A percentile compares a stretch with the other conserved stretches of the same genome.
Evolutionary conservation across 2,797 vertebrate genomes (phyloP).

Genomic region (Limosa lapponica): DNA sequence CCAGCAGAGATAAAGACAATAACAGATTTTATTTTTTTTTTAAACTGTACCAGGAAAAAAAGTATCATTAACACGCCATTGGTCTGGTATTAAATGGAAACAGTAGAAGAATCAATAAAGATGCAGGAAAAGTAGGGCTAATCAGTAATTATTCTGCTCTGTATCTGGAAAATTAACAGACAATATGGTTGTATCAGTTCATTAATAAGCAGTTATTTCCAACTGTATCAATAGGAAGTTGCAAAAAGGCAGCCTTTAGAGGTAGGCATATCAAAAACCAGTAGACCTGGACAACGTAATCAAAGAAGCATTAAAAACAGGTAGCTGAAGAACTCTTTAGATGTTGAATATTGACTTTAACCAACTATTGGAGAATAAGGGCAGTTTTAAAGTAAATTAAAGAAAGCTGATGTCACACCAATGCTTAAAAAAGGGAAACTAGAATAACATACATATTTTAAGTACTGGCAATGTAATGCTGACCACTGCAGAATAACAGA

Average conservation of each 20-base stretch:
- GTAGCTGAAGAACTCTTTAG: neutral
- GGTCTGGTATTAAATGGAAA: neutral
- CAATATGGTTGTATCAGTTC: neutral
- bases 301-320: neutral
- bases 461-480: neutral
- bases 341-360: neutral
- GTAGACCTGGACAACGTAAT: neutral
- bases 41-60: neutral
- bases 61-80: neutral
- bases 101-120: neutral
- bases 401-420: neutral
- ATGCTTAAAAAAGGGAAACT: neutral
- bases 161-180: neutral
- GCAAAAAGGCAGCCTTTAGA: neutral
- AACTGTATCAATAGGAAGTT: neutral
- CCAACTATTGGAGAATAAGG: neutral
- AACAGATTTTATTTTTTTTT: neutral
- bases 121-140: neutral
- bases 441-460: neutral
- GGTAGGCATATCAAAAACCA: neutral
- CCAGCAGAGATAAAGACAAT: neutral
- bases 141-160: neutral
- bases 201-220: neutral
- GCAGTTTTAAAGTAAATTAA: neutral
- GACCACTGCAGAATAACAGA: neutral